Evolutionary conservation across 2,888 invertebrate genomes (phyloP), one percentile per base, ranked within the genome.

Genomic region (Scaptomyza cyrtandrae): DNA sequence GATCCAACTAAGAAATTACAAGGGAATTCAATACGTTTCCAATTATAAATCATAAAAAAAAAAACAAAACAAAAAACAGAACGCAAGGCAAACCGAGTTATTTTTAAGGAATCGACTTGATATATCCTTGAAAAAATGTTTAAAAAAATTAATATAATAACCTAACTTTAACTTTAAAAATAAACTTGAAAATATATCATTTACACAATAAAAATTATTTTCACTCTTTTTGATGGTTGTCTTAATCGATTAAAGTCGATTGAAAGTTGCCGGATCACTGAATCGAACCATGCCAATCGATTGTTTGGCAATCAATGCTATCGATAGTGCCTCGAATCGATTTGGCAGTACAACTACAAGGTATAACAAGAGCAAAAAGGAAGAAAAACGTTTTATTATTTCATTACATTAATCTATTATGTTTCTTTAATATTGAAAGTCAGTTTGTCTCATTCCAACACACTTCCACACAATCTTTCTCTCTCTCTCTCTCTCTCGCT

Each of bases 1-100:
- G 37, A 48, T 48, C 44, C 31, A 53, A 50, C 70, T 77, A 65
- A 58, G 61, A 74, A 75, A 77, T 75, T 74, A 59, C 73, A 56
- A 24, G 37, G 35, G 46, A 52, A 49, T 62, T 75, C 74, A 62
- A 74, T 74, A 62, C 52, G 43, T 74, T 62, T 62, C 73, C 66
- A 77, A 75, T 62, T 62, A 61, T 56, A 57, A 53, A 53, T 45
- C 53, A 56, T 64, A 29, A 58, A 39, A 3, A 14, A 9, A 41
- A 43, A 50, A 16, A 41, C 3, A 13, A 7, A 37, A 37, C n/a
- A 39, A 39, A 14, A 39, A 0, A n/a, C n/a, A 7, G 37, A n/a
- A 3, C 31, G 11, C 53, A n/a, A 13, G 11, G 31, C 54, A 45
- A 31, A 2, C 10, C n/a, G 19, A n/a, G 24, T 4, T 13, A n/a